phyloP scores from a whole-genome alignment of 2,113 vertebrate species.

The Hemichromis elongatus region DNA sequence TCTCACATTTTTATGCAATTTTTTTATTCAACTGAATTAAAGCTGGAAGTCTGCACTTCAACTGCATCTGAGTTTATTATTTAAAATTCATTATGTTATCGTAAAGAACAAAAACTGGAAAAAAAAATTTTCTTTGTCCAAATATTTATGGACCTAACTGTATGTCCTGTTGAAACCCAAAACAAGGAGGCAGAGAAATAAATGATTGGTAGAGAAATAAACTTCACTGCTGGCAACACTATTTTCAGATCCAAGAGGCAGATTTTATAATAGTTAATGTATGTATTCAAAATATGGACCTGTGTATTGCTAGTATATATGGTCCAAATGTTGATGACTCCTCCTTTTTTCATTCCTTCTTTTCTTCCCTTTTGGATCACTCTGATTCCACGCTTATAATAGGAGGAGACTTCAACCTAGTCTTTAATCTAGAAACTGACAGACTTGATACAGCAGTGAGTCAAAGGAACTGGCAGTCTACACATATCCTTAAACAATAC shows the following conservation, averaged over 20 bases:
- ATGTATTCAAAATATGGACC: background rate
- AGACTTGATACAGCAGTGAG: background rate
- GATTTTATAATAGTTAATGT: background rate
- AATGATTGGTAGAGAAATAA: background rate
- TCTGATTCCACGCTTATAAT: background rate
- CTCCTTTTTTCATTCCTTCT: background rate
- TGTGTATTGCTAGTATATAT: background rate
- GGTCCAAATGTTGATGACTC: background rate
- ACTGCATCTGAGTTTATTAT: background rate
- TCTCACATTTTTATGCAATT: background rate
- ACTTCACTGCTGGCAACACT: background rate
- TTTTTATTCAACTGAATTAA: background rate
- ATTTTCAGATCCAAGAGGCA: background rate
- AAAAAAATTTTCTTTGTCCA: background rate
- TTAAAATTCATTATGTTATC: background rate
- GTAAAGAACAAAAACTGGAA: background rate
- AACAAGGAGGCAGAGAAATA: background rate
- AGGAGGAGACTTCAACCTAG: background rate
- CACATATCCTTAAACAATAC: background rate
- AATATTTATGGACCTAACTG: background rate
- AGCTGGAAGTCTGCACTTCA: background rate
- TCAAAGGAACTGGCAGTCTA: background rate
- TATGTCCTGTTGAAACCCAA: background rate
- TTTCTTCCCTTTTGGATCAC: background rate
- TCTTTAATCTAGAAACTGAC: background rate